These are phyloP conservation scores for Meloidogyne exigua DNA, from an alignment of 1,140 invertebrate species.

Conservation along the genomic window DNA sequence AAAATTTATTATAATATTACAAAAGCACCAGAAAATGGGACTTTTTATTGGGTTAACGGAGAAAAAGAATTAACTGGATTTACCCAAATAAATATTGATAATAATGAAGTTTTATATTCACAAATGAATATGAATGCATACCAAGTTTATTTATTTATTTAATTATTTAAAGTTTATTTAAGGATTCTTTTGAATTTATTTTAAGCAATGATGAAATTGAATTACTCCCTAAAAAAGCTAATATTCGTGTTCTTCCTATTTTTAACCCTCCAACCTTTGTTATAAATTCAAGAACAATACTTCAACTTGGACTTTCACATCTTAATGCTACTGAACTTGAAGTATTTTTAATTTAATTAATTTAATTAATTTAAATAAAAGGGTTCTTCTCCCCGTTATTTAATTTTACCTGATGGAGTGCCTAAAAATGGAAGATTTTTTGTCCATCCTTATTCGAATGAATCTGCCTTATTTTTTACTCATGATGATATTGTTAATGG, in stretches of 20 bases:
- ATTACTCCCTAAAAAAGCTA: conserved; percentile 41
- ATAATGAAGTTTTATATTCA: conserved; percentile 61
- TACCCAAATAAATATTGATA: conserved; percentile 59
- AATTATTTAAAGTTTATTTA: neutral
- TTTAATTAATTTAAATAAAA: conserved; percentile 27
- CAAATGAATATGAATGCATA: conserved; percentile 62
- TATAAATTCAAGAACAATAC: conserved; percentile 46
- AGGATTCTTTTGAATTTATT: conserved; percentile 57
- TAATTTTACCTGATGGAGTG: conserved; percentile 40
- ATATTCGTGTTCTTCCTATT: conserved; percentile 41
- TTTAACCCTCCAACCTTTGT: conserved; percentile 47
- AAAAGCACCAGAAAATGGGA: conserved; percentile 56
- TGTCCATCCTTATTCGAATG: conserved; percentile 49
- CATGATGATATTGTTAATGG: conserved; percentile 52
- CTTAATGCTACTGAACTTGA: conserved; percentile 49
- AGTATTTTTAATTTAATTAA: neutral
- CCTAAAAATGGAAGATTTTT: conserved; percentile 53
- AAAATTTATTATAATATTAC: conserved; percentile 52
- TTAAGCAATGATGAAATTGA: conserved; percentile 58
- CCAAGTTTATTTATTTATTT: conserved; percentile 34
- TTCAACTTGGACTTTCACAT: conserved; percentile 48
- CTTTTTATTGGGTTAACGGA: conserved; percentile 63
- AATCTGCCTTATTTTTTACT: conserved; percentile 58
- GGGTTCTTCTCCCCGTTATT: conserved; percentile 55
- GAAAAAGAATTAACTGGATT: conserved; percentile 61